phyloP scores from a whole-genome alignment of 2,888 invertebrate genomes.

The Trichogramma dendrolimi region DNA sequence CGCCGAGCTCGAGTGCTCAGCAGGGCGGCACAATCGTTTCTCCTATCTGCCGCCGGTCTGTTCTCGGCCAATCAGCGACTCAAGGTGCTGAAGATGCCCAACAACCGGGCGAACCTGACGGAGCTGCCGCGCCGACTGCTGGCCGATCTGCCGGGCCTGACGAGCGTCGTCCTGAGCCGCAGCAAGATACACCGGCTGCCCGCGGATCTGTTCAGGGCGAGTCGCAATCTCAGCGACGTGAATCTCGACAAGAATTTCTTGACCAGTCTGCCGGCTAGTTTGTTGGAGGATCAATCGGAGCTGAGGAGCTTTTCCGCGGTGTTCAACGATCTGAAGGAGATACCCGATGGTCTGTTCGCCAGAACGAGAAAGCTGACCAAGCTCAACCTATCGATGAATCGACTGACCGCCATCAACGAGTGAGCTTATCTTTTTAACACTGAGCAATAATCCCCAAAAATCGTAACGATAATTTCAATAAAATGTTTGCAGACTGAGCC shows the following conservation, averaged over 20 bases:
- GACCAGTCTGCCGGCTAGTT: conserved; percentile 56
- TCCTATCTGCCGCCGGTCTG: conserved; percentile 59
- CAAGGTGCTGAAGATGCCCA: conserved; percentile 48
- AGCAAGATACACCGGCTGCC: conserved; percentile 60
- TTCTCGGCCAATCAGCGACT: conserved; percentile 59
- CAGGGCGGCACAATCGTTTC: conserved; percentile 65
- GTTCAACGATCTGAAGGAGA: conserved; percentile 59
- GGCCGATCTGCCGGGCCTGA: conserved; percentile 58
- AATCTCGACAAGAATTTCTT: conserved; percentile 58
- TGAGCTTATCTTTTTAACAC: conserved; percentile 46
- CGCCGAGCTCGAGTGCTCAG: conserved; percentile 62
- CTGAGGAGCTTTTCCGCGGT: conserved; percentile 63
- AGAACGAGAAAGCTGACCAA: conserved; percentile 57
- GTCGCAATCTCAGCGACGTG: conserved; percentile 58
- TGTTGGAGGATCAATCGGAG: conserved; percentile 63
- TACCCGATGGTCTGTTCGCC: conserved; percentile 61
- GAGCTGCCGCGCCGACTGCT: conserved; percentile 60
- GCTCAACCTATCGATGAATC: conserved; percentile 65
- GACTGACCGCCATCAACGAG: conserved; percentile 58
- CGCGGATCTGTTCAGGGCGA: conserved; percentile 61
- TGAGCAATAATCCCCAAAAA: background rate
- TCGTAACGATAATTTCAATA: background rate
- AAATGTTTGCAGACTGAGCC: conserved; percentile 35
- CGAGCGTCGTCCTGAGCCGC: conserved; percentile 57
- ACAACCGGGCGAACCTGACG: conserved; percentile 53